Evolutionary conservation across 2,888 invertebrate genomes (phyloP).

Genomic region (Drosophila meridiana): DNA sequence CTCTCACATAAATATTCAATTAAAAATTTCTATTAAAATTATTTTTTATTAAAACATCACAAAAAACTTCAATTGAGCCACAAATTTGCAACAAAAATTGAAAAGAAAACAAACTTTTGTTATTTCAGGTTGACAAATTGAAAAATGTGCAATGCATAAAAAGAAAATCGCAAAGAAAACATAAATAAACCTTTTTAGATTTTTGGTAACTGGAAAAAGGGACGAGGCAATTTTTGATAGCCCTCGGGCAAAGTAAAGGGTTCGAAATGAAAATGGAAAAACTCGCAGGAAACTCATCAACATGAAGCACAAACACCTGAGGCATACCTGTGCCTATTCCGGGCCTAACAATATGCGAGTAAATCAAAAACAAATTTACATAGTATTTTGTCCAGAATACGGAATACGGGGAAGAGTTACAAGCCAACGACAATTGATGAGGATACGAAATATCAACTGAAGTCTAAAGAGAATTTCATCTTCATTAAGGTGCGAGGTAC

Average conservation of each 20-base stretch:
- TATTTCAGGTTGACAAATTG: conserved; percentile 58
- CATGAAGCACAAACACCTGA: conserved; percentile 15
- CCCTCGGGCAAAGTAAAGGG: conserved; percentile 57
- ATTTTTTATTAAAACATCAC: not conserved
- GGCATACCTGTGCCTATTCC: conserved; percentile 49
- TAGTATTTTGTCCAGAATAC: not conserved
- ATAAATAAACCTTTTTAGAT: conserved; percentile 54
- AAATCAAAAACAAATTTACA: conserved; percentile 26
- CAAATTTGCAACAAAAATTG: conserved; percentile 32
- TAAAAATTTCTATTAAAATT: not conserved
- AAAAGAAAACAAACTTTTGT: conserved; percentile 7
- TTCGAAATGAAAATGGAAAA: conserved; percentile 37
- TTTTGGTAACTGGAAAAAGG: conserved; percentile 5
- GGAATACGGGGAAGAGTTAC: not conserved
- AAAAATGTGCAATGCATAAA: conserved; percentile 18
- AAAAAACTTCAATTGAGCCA: not conserved
- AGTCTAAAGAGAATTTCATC: not conserved
- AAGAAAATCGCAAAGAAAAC: not conserved
- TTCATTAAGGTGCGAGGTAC: not conserved
- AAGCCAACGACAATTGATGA: not conserved
- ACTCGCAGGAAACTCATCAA: conserved; percentile 61
- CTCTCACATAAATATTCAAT: no score
- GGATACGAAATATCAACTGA: not conserved
- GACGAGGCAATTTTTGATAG: conserved; percentile 5
- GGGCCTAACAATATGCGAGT: conserved; percentile 18